These are phyloP conservation scores for Empis stercorea DNA, from an alignment of 2,888 invertebrate species.

Conservation along the genomic window DNA sequence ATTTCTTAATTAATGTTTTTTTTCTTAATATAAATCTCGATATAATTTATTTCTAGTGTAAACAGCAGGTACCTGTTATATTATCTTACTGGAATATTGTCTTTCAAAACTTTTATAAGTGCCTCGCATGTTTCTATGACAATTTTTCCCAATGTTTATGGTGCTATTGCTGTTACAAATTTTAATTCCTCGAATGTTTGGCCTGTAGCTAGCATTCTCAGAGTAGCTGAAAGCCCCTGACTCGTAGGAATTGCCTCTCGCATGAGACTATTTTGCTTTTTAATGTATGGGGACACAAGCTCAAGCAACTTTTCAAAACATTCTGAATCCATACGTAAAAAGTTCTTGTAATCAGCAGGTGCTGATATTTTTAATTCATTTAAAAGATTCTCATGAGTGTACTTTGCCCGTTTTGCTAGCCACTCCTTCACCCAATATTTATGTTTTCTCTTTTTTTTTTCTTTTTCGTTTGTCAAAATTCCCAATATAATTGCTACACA, in stretches of 20 bases:
- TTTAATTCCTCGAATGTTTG: slow-evolving; percentile 6
- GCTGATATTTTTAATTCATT: too few species aligned
- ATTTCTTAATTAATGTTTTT: not conserved
- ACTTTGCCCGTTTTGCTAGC: too few species aligned
- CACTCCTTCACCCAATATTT: too few species aligned
- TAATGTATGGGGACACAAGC: not conserved
- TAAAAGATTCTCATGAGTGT: too few species aligned
- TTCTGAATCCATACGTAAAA: slow-evolving; percentile 1
- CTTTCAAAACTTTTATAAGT: slow-evolving; percentile 3
- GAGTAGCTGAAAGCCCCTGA: not conserved
- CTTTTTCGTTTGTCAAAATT: too few species aligned
- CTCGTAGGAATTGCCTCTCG: not conserved
- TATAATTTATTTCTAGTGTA: not conserved
- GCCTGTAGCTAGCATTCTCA: slow-evolving; percentile 4
- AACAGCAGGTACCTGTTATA: not conserved
- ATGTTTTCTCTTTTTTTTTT: too few species aligned
- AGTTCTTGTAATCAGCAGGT: too few species aligned
- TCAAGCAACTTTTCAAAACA: not conserved
- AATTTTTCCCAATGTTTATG: slow-evolving; percentile 4
- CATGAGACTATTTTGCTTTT: slow-evolving; percentile 5
- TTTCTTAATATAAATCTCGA: not conserved
- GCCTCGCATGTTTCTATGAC: slow-evolving; percentile 6
- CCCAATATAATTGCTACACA: too few species aligned
- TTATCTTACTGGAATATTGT: slow-evolving; percentile 4
- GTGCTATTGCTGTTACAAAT: not conserved